These are phyloP conservation scores for Lithophane ornitopus DNA, from an alignment of 2,888 invertebrate species.

Conservation along the genomic window DNA sequence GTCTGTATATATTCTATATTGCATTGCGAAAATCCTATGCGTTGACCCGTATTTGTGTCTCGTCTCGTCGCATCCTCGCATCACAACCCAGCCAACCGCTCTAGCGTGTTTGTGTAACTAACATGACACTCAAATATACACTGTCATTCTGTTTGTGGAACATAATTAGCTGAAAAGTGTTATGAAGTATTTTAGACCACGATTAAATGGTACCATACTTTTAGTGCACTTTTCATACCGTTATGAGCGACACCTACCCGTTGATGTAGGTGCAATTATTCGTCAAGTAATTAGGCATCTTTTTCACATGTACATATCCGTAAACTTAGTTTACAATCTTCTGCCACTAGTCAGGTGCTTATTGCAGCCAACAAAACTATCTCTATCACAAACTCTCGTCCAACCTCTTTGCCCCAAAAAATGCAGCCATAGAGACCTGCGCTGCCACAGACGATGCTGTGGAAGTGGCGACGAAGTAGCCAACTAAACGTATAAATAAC, in stretches of 20 bases:
- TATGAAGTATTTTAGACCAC: not conserved
- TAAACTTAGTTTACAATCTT: too few species aligned
- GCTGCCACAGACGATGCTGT: not conserved
- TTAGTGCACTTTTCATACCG: not conserved
- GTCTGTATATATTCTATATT: not conserved
- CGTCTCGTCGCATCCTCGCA: not conserved
- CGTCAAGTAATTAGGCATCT: too few species aligned
- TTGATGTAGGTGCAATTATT: not conserved
- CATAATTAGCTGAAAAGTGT: slow-evolving; percentile 8
- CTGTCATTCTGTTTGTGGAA: slow-evolving; percentile 20
- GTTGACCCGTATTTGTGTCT: slow-evolving; percentile 15
- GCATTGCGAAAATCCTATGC: slow-evolving; percentile 5
- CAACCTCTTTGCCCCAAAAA: not conserved
- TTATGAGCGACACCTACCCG: not conserved
- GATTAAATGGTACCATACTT: not conserved
- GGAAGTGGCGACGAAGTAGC: not conserved
- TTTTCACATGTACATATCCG: too few species aligned
- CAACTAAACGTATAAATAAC: slow-evolving; percentile 2
- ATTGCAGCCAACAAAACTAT: not conserved
- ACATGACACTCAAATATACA: slow-evolving; percentile 9
- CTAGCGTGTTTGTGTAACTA: slow-evolving; percentile 15
- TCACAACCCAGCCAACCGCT: slow-evolving; percentile 18
- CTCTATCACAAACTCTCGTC: not conserved
- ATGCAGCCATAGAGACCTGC: not conserved
- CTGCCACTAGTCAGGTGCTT: too few species aligned